Evolutionary conservation across 2,797 vertebrate genomes (phyloP), one percentile per base, ranked within the genome.

Genomic region (Propithecus perrieri): DNA sequence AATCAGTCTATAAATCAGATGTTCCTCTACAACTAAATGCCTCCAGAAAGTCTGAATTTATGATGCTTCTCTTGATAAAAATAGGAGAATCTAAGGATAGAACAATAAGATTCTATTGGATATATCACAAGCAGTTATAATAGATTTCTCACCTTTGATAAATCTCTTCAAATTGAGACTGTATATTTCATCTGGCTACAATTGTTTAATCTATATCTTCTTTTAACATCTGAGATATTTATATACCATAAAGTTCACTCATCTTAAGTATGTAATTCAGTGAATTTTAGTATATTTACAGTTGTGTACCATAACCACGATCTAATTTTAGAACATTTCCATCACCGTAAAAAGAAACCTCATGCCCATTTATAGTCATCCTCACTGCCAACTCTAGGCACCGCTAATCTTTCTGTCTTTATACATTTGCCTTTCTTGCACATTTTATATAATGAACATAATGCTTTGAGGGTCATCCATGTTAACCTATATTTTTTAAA

Each of bases 1-100:
- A 96, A 79, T 90, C 30, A 87, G 24, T 83, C 38, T 57, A 28
- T 61, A 96, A 81, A 86, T 76, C 50, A 50, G 24, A 81, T 76
- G 1, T 75, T 85, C 48, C n/a, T 83, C 14, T 95, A 57, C 26
- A 81, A n/a, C n/a, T 65, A 74, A 78, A 76, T 75, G 63, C 61
- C n/a, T 41, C 17, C 20, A 35, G 63, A 24, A 55, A 74, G 20
- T 61, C 26, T 95, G 46, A 78, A 61, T 75, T 78, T 78, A 72
- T 86, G 33, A 78, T 59, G 12, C 48, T 85, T 67, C 50, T 87
- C 48, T 89, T 86, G 57, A 46, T 65, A 86, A 76, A 84, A 53
- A 83, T 46, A 61, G 35, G 35, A 72, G 86, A 72, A 78, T 84
- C 22, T 81, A 81, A 59, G 46, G 35, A 15, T 26, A 86, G 17